Base-by-base conservation (phyloP, 1,140 invertebrate genomes). In the Drosophila nigrodunni region DNA sequence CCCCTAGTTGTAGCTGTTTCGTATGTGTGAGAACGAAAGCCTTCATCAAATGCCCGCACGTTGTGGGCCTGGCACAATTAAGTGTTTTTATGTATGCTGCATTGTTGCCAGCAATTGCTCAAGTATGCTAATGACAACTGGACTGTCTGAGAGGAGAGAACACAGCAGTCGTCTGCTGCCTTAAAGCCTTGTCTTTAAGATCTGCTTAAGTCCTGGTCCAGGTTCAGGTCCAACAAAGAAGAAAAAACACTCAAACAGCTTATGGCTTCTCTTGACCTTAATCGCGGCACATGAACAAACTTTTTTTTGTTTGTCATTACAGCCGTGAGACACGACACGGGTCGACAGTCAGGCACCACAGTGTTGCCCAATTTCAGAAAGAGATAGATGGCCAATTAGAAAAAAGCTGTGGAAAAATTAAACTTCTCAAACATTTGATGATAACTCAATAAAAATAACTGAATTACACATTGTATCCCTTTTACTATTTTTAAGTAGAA, bases 1-100 rank as follows among this genome's bases (percentile, higher is more conserved):
- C 37, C 43, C 43, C 7, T 52, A 15, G 13, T 21, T 67, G 50
- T 52, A 46, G 15, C 10, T 64, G 50, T 50, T 41, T 58, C 35
- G 35, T 35, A 62, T 50, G 46, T 62, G 60, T 62, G 47, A 52
- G 47, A 41, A 10, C 34, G 59, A 15, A 30, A 76, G 73, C 74
- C 79, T 52, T 72, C 80, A 82, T 78, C 75, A 82, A 74, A 71
- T 80, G 74, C 81, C 64, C 55, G 75, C 82, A 78, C 78, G 82
- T 78, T 85, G 82, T 81, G 78, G 82, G 78, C 82, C 78, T 73
- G 64, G 82, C 75, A 86, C 82, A 86, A 86, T 86, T 86, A 86
- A 86, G 82, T 86, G 78, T 75, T 87, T 86, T 86, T 86, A 86
- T 86, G 82, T 77, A 82, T 78, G 75, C 82, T 78, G 82, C 74